Base-by-base conservation (phyloP, 2,888 invertebrate genomes). In the Colletes collaris region DNA sequence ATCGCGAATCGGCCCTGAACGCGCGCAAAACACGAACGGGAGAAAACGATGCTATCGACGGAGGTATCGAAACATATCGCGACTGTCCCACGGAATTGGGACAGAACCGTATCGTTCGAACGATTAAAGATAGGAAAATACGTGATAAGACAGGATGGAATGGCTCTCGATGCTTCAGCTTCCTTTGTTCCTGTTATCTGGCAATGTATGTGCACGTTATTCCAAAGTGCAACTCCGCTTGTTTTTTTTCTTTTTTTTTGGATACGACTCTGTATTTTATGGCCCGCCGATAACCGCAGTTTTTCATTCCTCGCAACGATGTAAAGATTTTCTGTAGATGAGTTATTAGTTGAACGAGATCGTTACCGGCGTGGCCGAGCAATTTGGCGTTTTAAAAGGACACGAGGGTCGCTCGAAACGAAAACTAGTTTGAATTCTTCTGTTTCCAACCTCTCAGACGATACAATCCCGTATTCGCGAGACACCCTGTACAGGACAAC, bases 11-110 rank as follows among this genome's bases (percentile, higher is more conserved):
- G 11, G 11, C 8, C 13, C 40, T n/a, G 44, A 52, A 67, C 50
- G 35, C 50, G 35, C 37, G 35, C 35, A 44, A 55, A 55, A 65
- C 53, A 60, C 13, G 27, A 44, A 46, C 46, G 19, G 27, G 16
- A 69, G 62, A 50, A 69, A 65, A 71, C 53, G 64, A 64, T 52
- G 46, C 27, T 40, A 53, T 40, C 44, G 64, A 37, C 44, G 37
- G 53, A 53, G 35, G 50, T 59, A 53, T 65, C 70, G 52, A n/a
- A 63, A 59, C 49, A 50, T 59, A 65, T 63, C 56, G 19, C 27
- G 44, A 19, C 5, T 13, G 55, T 56, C n/a, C 56, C 55, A 35
- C 10, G 44, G 44, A 66, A 16, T 35, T 16, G 16, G 66, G 35
- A 49, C 66, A 27, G 35, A 16, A 10, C 27, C 37, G 11, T 55